These are phyloP conservation scores for Sigmodon hispidus DNA, from an alignment of 2,113 vertebrate genomes.

Conservation along the genomic window DNA sequence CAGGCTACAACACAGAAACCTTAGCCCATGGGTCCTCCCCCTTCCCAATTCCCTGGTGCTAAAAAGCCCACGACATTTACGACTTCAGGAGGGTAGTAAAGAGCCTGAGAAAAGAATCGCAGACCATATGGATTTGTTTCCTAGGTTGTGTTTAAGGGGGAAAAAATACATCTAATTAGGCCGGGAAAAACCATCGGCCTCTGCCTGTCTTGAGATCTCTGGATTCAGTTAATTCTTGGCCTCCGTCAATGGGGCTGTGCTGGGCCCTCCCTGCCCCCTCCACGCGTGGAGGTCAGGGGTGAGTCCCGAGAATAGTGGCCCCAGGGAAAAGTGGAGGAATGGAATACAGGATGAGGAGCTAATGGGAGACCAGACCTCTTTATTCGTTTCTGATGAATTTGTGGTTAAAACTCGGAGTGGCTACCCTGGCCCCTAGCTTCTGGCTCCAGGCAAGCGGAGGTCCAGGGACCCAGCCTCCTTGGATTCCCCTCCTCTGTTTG, in stretches of 20 bases:
- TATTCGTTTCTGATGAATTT: background rate
- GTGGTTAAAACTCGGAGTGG: accelerated
- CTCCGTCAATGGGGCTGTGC: background rate
- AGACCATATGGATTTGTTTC: conserved; percentile 82
- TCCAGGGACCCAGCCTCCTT: background rate
- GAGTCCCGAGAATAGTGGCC: background rate
- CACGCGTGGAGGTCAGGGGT: background rate
- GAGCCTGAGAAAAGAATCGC: conserved; percentile 78
- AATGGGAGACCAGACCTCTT: background rate
- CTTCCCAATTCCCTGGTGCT: conserved; percentile 60
- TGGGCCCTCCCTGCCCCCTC: background rate
- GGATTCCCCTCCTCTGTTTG: background rate
- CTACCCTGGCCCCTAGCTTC: accelerated
- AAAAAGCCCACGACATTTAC: conserved; percentile 80
- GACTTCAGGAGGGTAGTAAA: conserved; percentile 80
- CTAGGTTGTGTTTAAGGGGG: conserved; percentile 58
- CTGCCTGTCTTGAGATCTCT: conserved; percentile 63
- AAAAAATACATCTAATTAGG: conserved; percentile 75
- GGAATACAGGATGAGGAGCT: accelerated
- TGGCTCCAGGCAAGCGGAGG: background rate
- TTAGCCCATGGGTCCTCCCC: conserved; percentile 51
- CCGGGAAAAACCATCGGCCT: conserved; percentile 68
- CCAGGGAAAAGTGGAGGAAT: background rate
- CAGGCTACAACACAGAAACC: conserved; percentile 59
- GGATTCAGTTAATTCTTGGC: conserved; percentile 73